Base-by-base conservation (phyloP, 2,797 vertebrate species). In the Zalophus californianus region DNA sequence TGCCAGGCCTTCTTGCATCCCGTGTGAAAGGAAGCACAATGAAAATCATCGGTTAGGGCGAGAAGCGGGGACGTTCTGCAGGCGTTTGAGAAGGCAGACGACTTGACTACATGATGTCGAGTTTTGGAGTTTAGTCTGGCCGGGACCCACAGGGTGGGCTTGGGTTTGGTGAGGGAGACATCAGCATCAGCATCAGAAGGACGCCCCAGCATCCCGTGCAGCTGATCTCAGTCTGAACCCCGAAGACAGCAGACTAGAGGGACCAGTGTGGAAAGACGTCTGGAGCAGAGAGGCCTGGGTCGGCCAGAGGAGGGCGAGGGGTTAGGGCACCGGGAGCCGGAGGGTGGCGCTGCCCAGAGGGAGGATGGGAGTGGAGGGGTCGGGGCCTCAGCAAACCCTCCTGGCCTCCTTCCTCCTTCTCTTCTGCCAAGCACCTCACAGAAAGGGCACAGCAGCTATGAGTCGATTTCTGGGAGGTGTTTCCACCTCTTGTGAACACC, bases 31-130 rank as follows among this genome's bases (percentile, higher is more conserved):
- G 7, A 13, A 27, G 0, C 1, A 20, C 9, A 1, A 5, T 1
- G 3, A 15, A 15, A 3, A 0, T 6, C 27, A 0, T 8, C 0
- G 4, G 6, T 0, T 3, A 1, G 0, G 18, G 10, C 48, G 1
- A 27, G 70, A 16, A 3, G 7, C 1, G 14, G 56, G 79, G 4
- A 13, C 0, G 2, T 21, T 4, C 44, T n/a, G 41, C 0, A 44
- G 58, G 35, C 14, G 0, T 4, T 7, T 0, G 70, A 18, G 50
- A n/a, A 44, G 60, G 35, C 23, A 0, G 16, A 0, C 21, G 0
- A 4, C 7, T 1, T 1, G 7, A n/a, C 13, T 13, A 16, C 6
- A 1, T 0, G 10, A 32, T 5, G 21, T 14, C 10, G 1, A 1
- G 1, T 10, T 5, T 2, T 1, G 1, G 56, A 52, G 27, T 7